Conservation (phyloP, 1,140 invertebrate species). For the Triops longicaudatus region DNA sequence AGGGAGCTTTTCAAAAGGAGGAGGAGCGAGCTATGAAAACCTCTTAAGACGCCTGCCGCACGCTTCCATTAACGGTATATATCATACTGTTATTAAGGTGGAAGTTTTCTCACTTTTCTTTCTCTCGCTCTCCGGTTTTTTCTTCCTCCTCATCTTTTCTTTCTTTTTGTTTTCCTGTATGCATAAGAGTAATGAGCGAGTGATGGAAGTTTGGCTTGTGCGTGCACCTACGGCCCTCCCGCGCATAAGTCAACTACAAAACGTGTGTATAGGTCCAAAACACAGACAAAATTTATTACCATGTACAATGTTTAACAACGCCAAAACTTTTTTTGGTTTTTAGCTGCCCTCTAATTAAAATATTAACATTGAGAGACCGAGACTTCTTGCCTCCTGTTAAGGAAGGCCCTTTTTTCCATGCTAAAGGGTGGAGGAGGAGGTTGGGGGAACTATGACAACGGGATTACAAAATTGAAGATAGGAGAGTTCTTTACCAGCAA, state of each 20-base stretch:
- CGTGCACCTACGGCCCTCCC: not conserved
- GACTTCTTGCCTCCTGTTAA: not conserved
- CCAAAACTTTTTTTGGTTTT: not conserved
- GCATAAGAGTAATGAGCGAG: slow-evolving; percentile 1
- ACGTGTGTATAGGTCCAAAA: slow-evolving; percentile 1
- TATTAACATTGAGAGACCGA: slow-evolving; percentile 3
- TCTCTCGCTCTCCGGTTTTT: not conserved
- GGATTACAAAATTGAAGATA: not conserved
- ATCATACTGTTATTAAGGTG: slow-evolving; percentile 15
- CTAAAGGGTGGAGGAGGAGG: not conserved
- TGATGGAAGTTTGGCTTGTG: not conserved
- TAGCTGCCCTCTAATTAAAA: not conserved
- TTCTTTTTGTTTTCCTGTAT: not conserved
- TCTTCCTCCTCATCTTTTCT: not conserved
- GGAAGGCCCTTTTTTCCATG: not conserved
- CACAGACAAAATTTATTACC: slow-evolving; percentile 13
- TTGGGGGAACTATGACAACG: not conserved
- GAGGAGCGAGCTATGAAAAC: not conserved
- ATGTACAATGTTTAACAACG: slow-evolving; percentile 10
- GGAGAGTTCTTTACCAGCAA: not conserved
- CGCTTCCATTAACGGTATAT: slow-evolving; percentile 15
- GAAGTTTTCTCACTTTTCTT: not conserved
- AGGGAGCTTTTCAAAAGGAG: not conserved
- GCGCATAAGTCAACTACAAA: not conserved
- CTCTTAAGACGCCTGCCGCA: slow-evolving; percentile 10